A percentile compares a stretch with the other conserved stretches of the same genome.
Evolutionary conservation across 2,888 invertebrate genomes (phyloP).

Genomic region (Anthoptus insignis): DNA sequence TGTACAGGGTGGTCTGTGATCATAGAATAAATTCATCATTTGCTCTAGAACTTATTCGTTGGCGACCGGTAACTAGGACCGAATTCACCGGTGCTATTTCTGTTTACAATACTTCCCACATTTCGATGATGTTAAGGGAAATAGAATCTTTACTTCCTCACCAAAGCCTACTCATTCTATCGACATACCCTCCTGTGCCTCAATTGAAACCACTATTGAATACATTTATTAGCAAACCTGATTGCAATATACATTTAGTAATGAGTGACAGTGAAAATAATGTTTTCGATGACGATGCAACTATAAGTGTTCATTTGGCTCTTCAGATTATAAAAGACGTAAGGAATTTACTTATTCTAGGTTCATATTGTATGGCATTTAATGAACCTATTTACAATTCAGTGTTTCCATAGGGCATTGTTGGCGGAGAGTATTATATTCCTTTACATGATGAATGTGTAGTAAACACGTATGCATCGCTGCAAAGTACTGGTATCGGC

Average conservation of each 20-base stretch:
- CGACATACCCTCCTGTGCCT: not conserved
- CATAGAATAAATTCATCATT: not conserved
- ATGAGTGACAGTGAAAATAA: not conserved
- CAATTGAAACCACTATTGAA: not conserved
- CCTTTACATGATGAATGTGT: not conserved
- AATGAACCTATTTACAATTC: too few species aligned
- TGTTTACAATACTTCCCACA: not conserved
- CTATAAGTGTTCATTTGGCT: not conserved
- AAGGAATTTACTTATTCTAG: not conserved
- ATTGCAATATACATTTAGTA: not conserved
- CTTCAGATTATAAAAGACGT: not conserved
- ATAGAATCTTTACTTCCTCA: not conserved
- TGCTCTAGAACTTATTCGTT: not conserved
- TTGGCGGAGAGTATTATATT: not conserved
- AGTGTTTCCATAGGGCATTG: not conserved
- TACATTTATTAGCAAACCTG: not conserved
- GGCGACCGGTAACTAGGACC: not conserved
- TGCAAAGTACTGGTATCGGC: conserved; percentile 51
- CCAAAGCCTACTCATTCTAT: not conserved
- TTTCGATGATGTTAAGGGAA: not conserved
- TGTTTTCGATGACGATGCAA: not conserved
- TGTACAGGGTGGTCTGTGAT: not conserved
- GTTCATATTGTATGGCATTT: too few species aligned
- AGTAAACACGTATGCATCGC: conserved; percentile 33
- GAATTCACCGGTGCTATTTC: not conserved